These are phyloP conservation scores for Anabas testudineus DNA, from an alignment of 2,797 vertebrate species.

Conservation along the genomic window DNA sequence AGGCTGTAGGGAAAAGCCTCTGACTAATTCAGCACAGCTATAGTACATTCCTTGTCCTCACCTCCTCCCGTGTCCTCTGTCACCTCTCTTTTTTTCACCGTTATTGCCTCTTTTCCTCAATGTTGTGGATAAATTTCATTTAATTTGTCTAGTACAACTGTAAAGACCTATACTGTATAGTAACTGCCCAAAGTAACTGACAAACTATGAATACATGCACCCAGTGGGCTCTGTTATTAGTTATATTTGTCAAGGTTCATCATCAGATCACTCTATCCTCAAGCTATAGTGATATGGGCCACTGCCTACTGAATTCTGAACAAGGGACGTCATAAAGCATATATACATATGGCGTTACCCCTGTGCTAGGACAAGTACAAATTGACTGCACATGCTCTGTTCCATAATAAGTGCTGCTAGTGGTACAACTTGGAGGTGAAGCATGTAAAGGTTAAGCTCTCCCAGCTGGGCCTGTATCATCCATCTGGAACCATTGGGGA, in stretches of 20 bases:
- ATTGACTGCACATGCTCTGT: background rate
- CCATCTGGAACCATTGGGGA: too few species aligned
- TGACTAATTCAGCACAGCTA: constrained; percentile 37
- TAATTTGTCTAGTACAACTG: background rate
- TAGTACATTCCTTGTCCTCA: constrained; percentile 23
- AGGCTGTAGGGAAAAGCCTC: constrained; percentile 35
- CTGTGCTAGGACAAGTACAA: background rate
- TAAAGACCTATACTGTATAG: background rate
- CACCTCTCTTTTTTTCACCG: background rate
- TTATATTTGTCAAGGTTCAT: background rate
- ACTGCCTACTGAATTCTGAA: constrained; percentile 2
- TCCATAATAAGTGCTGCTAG: background rate
- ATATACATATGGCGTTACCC: background rate
- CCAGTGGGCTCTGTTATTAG: background rate
- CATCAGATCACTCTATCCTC: constrained; percentile 9
- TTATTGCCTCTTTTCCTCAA: background rate
- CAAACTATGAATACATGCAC: background rate
- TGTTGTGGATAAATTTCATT: background rate
- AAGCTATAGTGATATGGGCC: background rate
- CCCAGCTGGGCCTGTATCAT: too few species aligned
- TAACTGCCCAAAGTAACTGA: background rate
- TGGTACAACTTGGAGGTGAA: background rate
- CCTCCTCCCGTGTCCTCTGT: background rate
- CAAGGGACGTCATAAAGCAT: background rate
- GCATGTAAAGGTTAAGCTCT: background rate